Evolutionary conservation across 2,797 vertebrate species (phyloP).

Genomic region (Mus minutoides): DNA sequence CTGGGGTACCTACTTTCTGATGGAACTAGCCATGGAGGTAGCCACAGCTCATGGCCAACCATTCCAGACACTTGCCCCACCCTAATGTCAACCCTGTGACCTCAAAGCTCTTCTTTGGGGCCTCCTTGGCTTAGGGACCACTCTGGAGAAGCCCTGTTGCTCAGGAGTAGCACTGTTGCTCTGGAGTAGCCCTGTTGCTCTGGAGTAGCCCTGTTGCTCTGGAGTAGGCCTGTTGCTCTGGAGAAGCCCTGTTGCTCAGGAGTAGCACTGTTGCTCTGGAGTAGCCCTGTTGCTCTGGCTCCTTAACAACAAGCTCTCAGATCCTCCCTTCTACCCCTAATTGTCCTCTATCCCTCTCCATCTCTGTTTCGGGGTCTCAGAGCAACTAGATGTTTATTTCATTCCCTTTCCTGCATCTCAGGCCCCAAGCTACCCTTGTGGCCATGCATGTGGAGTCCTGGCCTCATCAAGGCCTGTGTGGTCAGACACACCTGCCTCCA

Average conservation of each 20-base stretch:
- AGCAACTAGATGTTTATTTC: neutral
- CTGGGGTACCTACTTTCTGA: neutral
- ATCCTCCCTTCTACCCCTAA: neutral
- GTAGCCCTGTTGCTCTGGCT: neutral
- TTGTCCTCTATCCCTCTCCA: too few relatives aligned
- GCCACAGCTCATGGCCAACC: neutral
- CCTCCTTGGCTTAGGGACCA: neutral
- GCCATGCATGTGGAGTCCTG: neutral
- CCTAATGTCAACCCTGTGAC: neutral
- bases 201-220: neutral
- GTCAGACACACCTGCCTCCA: slow-evolving; percentile 78
- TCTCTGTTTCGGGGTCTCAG: neutral
- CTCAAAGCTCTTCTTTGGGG: too few relatives aligned
- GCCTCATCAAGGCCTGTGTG: neutral
- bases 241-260: neutral
- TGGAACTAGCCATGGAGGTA: neutral
- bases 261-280: neutral
- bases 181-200: neutral
- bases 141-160: neutral
- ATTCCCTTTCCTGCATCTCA: neutral
- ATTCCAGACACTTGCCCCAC: neutral
- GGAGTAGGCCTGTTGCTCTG: neutral
- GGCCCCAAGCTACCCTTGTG: neutral
- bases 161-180: neutral
- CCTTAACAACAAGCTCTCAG: neutral